Conservation (phyloP, 2,113 vertebrate species). For the Vombatus ursinus region DNA sequence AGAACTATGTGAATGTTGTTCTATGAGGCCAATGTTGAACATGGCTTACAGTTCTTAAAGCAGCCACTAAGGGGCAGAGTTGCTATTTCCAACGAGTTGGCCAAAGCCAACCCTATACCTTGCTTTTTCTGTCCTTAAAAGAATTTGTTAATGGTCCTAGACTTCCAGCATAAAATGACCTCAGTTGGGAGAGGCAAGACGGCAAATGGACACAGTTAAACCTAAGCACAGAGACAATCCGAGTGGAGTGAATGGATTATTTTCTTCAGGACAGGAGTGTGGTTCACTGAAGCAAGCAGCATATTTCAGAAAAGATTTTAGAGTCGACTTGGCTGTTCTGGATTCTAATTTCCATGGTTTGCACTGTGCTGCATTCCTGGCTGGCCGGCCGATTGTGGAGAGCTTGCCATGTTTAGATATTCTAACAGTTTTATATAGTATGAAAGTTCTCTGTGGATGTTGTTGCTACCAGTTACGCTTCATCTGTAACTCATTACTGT, state of each 20-base stretch:
- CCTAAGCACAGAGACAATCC: neutral
- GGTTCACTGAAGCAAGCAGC: neutral
- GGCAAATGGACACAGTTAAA: neutral
- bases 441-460: neutral
- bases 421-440: constrained; percentile 2
- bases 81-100: neutral
- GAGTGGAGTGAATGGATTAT: neutral
- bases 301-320: neutral
- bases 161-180: neutral
- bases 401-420: neutral
- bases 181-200: neutral
- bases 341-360: neutral
- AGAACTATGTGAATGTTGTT: neutral
- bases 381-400: neutral
- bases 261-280: neutral
- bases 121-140: neutral
- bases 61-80: neutral
- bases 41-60: neutral
- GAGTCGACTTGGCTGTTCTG: neutral
- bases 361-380: neutral
- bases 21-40: neutral
- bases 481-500: neutral
- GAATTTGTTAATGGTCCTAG: neutral
- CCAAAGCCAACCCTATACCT: neutral
- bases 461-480: constrained; percentile 1